A percentile compares a stretch with the other conserved stretches of the same genome.
Conservation (phyloP, 2,113 vertebrate species). For the Crotalus horridus region DNA sequence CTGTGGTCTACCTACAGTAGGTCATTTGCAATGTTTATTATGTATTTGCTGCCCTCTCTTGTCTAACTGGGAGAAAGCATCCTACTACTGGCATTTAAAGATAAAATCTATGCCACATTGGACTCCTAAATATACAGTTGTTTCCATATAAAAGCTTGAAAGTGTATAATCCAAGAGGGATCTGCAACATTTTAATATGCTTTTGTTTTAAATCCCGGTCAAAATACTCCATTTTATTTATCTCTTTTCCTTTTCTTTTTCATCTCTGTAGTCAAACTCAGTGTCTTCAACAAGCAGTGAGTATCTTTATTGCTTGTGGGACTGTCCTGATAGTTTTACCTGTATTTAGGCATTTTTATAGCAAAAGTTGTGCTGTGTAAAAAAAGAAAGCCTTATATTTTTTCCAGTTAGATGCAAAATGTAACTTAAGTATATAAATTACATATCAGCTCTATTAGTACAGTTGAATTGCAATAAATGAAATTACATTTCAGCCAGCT, state of each 20-base stretch:
- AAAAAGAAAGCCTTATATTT: not conserved
- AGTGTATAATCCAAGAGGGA: not conserved
- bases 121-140: not conserved
- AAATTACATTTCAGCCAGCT: not conserved
- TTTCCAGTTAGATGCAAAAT: not conserved
- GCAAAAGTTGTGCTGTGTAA: not conserved
- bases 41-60: slow-evolving; percentile 5
- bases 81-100: not conserved
- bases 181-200: not conserved
- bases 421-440: not conserved
- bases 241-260: not conserved
- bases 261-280: not conserved
- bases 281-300: not conserved
- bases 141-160: not conserved
- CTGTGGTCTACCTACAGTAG: not conserved
- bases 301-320: not conserved
- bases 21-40: not conserved
- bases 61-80: not conserved
- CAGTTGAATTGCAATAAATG: not conserved
- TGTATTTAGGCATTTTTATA: not conserved
- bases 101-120: not conserved
- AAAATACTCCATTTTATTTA: not conserved
- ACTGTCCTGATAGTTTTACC: not conserved
- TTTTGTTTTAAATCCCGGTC: not conserved
- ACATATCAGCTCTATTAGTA: not conserved